These are phyloP conservation scores for Equus quagga DNA, from an alignment of 2,113 vertebrate genomes.

Conservation along the genomic window DNA sequence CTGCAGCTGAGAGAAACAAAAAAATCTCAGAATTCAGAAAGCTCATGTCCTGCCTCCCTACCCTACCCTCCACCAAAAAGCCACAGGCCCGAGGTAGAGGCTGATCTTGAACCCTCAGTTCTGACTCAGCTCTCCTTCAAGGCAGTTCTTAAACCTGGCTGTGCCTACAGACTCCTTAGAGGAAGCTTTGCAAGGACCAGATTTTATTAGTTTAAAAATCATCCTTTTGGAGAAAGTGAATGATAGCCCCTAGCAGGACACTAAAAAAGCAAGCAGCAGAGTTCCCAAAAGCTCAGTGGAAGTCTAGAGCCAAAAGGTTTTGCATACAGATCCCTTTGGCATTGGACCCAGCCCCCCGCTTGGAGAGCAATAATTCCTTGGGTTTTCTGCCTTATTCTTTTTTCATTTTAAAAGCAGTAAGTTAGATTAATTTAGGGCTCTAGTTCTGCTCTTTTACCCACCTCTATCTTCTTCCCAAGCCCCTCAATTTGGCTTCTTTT, in stretches of 20 bases:
- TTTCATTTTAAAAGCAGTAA: conserved; percentile 42
- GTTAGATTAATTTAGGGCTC: not conserved
- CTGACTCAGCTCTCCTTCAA: not conserved
- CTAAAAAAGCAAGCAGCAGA: conserved; percentile 9
- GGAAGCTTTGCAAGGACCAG: not conserved
- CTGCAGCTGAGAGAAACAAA: not conserved
- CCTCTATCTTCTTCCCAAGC: not conserved
- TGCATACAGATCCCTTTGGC: not conserved
- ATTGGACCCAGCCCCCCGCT: not conserved
- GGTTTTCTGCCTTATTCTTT: not conserved
- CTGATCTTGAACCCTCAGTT: not conserved
- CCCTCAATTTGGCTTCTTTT: not conserved
- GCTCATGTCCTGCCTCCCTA: not conserved
- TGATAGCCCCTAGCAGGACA: not conserved
- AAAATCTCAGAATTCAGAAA: not conserved
- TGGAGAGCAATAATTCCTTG: not conserved
- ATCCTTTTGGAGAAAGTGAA: conserved; percentile 53
- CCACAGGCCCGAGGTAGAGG: not conserved
- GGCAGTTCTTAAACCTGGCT: not conserved
- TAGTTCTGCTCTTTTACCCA: not conserved
- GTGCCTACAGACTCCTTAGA: not conserved
- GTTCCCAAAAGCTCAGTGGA: conserved; percentile 10
- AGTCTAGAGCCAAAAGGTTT: not conserved
- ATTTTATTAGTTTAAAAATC: conserved; percentile 59
- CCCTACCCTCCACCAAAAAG: not conserved